Evolutionary conservation across 2,888 invertebrate species (phyloP).

Genomic region (Sarcophaga caerulescens): DNA sequence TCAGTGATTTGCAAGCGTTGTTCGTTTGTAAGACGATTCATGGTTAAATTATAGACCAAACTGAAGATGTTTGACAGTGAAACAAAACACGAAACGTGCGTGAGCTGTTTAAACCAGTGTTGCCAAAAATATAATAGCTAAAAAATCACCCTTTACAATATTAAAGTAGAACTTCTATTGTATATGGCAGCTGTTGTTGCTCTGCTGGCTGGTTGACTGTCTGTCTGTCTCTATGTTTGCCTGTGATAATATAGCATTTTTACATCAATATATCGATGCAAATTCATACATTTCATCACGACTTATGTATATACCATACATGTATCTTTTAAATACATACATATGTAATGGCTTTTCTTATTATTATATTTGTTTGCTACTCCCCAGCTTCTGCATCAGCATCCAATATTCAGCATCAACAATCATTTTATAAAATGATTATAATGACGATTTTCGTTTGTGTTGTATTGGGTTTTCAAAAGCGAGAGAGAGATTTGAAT

Average conservation of each 20-base stretch:
- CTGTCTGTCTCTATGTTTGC: too few species aligned
- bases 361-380: background rate
- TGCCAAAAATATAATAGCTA: too few species aligned
- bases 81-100: too few species aligned
- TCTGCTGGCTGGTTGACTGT: too few species aligned
- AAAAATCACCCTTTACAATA: too few species aligned
- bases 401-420: background rate
- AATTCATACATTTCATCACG: background rate
- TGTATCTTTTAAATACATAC: background rate
- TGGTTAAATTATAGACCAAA: too few species aligned
- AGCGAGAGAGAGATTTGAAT: background rate
- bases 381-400: background rate
- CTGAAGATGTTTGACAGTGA: too few species aligned
- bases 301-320: background rate
- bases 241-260: slow-evolving; percentile 5
- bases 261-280: slow-evolving; percentile 14
- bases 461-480: slow-evolving; percentile 35
- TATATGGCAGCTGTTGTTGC: slow-evolving; percentile 14
- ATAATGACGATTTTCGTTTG: slow-evolving; percentile 17
- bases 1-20: too few species aligned
- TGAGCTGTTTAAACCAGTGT: too few species aligned
- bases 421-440: slow-evolving; percentile 35
- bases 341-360: slow-evolving; percentile 16
- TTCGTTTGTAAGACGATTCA: too few species aligned
- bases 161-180: too few species aligned